Conservation (phyloP, 1,140 invertebrate genomes). For the Leptopilina boulardi region DNA sequence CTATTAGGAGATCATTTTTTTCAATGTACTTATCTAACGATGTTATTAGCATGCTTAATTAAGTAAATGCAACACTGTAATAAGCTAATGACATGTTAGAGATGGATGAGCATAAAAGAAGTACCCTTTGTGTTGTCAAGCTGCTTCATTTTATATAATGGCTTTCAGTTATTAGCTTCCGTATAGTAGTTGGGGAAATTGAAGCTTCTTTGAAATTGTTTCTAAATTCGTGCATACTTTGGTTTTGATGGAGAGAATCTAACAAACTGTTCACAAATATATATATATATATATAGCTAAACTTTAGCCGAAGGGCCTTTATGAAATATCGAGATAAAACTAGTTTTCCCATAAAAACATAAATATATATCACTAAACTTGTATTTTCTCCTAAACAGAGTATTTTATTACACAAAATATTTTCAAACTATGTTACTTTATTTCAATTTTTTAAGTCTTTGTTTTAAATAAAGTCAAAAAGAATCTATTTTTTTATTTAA, state of each 20-base stretch:
- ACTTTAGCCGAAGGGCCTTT: background rate
- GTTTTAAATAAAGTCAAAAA: no score
- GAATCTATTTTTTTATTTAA: no score
- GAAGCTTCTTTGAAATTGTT: constrained; percentile 28
- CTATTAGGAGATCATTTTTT: background rate
- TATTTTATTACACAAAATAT: no score
- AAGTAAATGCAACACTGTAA: constrained; percentile 14
- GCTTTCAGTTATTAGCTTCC: constrained; percentile 16
- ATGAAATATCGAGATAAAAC: background rate
- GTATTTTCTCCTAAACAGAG: background rate
- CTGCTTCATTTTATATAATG: constrained; percentile 6
- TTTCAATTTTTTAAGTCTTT: no score
- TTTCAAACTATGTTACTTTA: no score
- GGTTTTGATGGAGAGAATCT: constrained; percentile 3
- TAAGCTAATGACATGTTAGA: constrained; percentile 10
- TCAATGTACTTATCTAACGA: background rate
- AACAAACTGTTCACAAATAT: constrained; percentile 8
- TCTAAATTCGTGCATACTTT: constrained; percentile 13
- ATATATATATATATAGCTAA: background rate
- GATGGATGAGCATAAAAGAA: background rate
- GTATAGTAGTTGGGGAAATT: constrained; percentile 6
- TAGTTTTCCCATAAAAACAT: background rate
- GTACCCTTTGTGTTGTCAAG: constrained; percentile 8
- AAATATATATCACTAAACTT: background rate
- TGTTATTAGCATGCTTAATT: constrained; percentile 17